phyloP scores from a whole-genome alignment of 2,113 vertebrate genomes.

The Pelmatolapia mariae region DNA sequence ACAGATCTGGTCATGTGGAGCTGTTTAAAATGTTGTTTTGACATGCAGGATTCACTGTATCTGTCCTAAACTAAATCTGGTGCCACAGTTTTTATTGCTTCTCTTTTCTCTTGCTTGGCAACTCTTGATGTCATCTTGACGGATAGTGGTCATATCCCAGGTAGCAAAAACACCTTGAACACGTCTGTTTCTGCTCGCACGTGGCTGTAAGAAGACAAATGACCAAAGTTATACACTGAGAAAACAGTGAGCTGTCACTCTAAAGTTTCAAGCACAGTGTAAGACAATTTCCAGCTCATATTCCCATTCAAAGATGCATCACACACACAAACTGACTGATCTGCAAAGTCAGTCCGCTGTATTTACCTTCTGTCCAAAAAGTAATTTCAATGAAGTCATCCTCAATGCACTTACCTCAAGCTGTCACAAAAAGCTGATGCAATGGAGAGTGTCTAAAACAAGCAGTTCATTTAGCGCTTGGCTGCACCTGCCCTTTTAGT shows the following conservation, averaged over 20 bases:
- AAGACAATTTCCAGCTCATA: background rate
- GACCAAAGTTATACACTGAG: background rate
- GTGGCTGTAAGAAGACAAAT: conserved; percentile 19
- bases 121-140: conserved; percentile 14
- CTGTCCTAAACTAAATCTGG: background rate
- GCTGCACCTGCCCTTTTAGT: conserved; percentile 52
- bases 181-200: background rate
- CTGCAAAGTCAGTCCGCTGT: background rate
- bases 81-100: background rate
- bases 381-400: background rate
- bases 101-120: background rate
- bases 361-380: conserved; percentile 2
- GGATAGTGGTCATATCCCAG: background rate
- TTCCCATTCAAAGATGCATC: background rate
- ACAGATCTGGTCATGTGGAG: background rate
- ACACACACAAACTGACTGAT: background rate
- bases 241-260: background rate
- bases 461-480: conserved; percentile 62
- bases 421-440: conserved; percentile 43
- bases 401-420: conserved; percentile 15
- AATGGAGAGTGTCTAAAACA: conserved; percentile 52
- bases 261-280: background rate
- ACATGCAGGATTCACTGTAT: background rate
- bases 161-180: background rate
- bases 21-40: background rate